Base-by-base conservation (phyloP, 2,113 vertebrate species). In the Seriola aureovittata region DNA sequence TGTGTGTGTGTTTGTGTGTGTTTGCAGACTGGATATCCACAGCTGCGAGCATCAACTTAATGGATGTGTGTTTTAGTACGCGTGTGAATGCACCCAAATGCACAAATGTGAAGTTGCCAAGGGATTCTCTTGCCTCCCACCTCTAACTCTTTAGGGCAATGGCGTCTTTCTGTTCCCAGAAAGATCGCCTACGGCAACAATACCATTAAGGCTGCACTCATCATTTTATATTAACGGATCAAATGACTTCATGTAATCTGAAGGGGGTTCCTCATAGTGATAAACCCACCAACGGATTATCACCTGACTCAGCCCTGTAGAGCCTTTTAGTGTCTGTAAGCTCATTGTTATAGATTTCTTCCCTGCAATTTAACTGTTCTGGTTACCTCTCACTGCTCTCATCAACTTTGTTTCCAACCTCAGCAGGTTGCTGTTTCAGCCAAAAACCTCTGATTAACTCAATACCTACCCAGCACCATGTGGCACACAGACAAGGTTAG, bases 1-100 rank as follows among this genome's bases (percentile, higher is more conserved):
- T 50, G 60, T 64, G 40, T 16, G 14, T 40, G 59, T 71, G 32
- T 38, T 40, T 66, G 52, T 60, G n/a, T 69, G 52, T 67, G 2
- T 78, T 78, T 55, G n/a, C 54, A n/a, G 36, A 29, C n/a, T 67
- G 36, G 3, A 46, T 66, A 71, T 73, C 32, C 32, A 42, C 40
- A 59, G 77, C 66, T 71, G 77, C 40, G 59, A 62, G 44, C 32
- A 62, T 32, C 29, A 58, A 44, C 9, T 23, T 50, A 23, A 70
- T 44, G 52, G 16, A 36, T 65, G 59, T 23, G 19, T 54, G 34
- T 34, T 75, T 68, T 19, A 48, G 25, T 29, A 23, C 9, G 11
- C 50, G 40, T 81, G 48, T 74, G 52, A n/a, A 12, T 19, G 16
- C 8, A 38, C 38, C 25, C 5, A 10, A n/a, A 9, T 58, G 13